A percentile compares a stretch with the other conserved stretches of the same genome.
phyloP scores from a whole-genome alignment of 2,888 invertebrate genomes.

The Latrodectus elegans region DNA sequence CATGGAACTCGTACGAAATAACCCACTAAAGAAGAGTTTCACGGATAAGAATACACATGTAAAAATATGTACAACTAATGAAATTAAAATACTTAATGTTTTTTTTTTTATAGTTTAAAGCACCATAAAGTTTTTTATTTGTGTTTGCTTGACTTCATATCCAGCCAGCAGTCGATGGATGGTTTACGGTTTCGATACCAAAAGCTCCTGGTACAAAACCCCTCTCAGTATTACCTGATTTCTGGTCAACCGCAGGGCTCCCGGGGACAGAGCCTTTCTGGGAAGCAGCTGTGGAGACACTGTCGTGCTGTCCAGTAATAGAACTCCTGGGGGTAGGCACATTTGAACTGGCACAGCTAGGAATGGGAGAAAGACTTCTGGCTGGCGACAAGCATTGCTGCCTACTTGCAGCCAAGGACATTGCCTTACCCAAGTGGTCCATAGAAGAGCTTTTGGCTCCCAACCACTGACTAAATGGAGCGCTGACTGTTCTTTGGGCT shows the following conservation, averaged over 20 bases:
- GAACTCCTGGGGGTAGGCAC: slow-evolving; percentile 65
- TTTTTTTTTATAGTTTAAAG: too few species aligned
- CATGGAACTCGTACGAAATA: too few species aligned
- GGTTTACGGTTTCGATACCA: slow-evolving; percentile 60
- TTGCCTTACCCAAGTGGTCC: slow-evolving; percentile 51
- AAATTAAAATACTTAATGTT: too few species aligned
- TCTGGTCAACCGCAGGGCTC: slow-evolving; percentile 14
- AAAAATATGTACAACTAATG: too few species aligned
- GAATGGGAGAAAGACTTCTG: slow-evolving; percentile 66
- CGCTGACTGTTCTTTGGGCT: slow-evolving; percentile 64
- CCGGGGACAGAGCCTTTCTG: slow-evolving; percentile 36
- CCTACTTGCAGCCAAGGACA: not conserved
- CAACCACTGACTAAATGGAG: slow-evolving; percentile 64
- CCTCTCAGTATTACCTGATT: not conserved
- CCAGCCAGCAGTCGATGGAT: slow-evolving; percentile 53
- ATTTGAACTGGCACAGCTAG: slow-evolving; percentile 65
- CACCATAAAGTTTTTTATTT: too few species aligned
- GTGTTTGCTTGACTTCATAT: slow-evolving; percentile 33
- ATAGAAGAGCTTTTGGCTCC: slow-evolving; percentile 57
- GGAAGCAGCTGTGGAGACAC: not conserved
- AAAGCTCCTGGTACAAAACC: slow-evolving; percentile 32
- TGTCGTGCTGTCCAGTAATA: slow-evolving; percentile 52
- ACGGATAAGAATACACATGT: too few species aligned
- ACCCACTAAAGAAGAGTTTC: too few species aligned
- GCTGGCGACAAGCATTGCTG: slow-evolving; percentile 38